Conservation (phyloP, 2,797 vertebrate species). For the Salarias fasciatus region DNA sequence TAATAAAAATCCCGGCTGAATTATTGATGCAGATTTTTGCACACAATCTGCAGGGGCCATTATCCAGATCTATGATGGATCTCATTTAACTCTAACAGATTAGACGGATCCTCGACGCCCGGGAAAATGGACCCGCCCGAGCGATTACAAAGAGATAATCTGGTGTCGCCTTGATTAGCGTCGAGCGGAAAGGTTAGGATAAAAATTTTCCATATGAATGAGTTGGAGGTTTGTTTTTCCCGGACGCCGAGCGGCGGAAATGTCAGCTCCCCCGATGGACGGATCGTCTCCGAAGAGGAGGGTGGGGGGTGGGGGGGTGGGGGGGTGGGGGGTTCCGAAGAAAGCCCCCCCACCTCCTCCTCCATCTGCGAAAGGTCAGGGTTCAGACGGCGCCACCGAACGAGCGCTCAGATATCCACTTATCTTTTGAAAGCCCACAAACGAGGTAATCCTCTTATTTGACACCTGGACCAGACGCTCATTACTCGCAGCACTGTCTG, state of each 20-base stretch:
- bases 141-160: slow-evolving; percentile 72
- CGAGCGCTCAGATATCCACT: slow-evolving; percentile 60
- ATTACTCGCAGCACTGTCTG: slow-evolving; percentile 53
- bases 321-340: background rate
- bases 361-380: slow-evolving; percentile 60
- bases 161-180: slow-evolving; percentile 50
- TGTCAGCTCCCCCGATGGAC: slow-evolving; percentile 50
- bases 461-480: slow-evolving; percentile 64
- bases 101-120: slow-evolving; percentile 54
- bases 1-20: slow-evolving; percentile 73
- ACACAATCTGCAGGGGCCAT: slow-evolving; percentile 79
- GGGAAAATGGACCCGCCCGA: slow-evolving; percentile 41
- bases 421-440: slow-evolving; percentile 67
- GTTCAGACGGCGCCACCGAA: slow-evolving; percentile 42
- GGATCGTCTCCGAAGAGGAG: slow-evolving; percentile 8
- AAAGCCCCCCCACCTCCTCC: slow-evolving; percentile 3
- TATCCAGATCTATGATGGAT: slow-evolving; percentile 76
- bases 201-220: slow-evolving; percentile 69
- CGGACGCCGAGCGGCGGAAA: slow-evolving; percentile 45
- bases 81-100: slow-evolving; percentile 77
- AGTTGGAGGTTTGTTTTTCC: slow-evolving; percentile 53
- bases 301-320: too few relatives aligned
- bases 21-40: slow-evolving; percentile 83
- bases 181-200: slow-evolving; percentile 62
- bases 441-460: slow-evolving; percentile 65